phyloP scores from a whole-genome alignment of 2,113 vertebrate genomes.

The Centropus bengalensis region DNA sequence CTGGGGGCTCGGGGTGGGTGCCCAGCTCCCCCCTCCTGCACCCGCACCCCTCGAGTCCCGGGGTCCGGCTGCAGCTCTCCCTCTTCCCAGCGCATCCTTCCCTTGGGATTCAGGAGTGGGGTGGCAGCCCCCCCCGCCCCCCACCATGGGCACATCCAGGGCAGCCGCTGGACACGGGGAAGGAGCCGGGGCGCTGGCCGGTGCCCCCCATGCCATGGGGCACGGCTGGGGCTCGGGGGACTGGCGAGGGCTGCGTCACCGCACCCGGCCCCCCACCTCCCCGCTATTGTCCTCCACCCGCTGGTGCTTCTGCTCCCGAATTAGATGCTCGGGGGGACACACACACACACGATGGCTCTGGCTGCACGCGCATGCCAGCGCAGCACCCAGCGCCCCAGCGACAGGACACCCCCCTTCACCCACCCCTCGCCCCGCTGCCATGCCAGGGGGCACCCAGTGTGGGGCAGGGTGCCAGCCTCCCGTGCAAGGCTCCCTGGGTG shows the following conservation, averaged over 20 bases:
- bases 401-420: background rate
- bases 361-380: background rate
- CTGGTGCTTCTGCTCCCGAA: slow-evolving; percentile 57
- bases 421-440: background rate
- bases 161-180: background rate
- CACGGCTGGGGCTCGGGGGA: background rate
- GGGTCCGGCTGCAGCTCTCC: background rate
- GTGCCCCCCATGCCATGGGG: too few relatives aligned
- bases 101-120: background rate
- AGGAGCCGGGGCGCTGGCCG: background rate
- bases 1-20: background rate
- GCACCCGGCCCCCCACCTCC: slow-evolving; percentile 56
- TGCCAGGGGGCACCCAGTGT: background rate
- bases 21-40: background rate
- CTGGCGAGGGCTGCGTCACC: slow-evolving; percentile 34
- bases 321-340: background rate
- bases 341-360: background rate
- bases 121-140: background rate
- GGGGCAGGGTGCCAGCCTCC: background rate
- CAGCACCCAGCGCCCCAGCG: background rate
- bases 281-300: slow-evolving; percentile 50
- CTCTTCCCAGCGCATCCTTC: background rate
- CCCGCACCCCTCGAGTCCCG: background rate
- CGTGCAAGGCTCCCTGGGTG: background rate
- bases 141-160: background rate